Evolutionary conservation across 2,113 vertebrate species (phyloP), one percentile per base, ranked within the genome.

Genomic region (Hucho hucho): DNA sequence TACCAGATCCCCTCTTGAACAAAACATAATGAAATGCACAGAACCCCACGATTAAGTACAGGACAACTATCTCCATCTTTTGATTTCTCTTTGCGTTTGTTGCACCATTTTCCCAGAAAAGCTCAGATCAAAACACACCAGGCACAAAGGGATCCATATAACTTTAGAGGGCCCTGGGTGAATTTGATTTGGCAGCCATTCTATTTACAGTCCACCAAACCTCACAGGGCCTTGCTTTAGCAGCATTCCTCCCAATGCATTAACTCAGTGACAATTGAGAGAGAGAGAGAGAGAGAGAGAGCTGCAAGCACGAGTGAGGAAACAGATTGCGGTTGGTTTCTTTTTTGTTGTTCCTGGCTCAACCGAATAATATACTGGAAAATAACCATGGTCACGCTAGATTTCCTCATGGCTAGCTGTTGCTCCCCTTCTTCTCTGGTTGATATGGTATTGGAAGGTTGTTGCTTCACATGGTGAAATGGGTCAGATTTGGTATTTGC

Each of bases 341-440:
- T 71, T 61, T 71, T 28, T 49, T 53, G 61, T 78, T 70, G 79
- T 78, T 32, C 43, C 64, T 75, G 4, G 37, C 82, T 53, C 79
- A 82, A 82, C 72, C 74, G 77, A 77, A 76, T 81, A 77, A 81
- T 77, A 75, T 75, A 77, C 75, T 78, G 81, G 84, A 86, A 86
- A 79, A 86, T 86, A 78, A 84, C 79, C 77, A 75, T 69, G 77
- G 86, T 76, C 80, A 81, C 76, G 77, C 73, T 77, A 74, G 82
- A 84, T 78, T 83, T 81, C 78, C 69, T 83, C 69, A 64, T 67
- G 69, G 78, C 82, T 53, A 53, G 49, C 4, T 28, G 16, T 67
- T 37, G 29, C 18, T 80, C 78, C 74, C 25, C 65, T 66, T 72
- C 77, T 66, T 83, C 80, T 84, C 82, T 80, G 75, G 67, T 79